A percentile compares a stretch with the other conserved stretches of the same genome.
These are phyloP conservation scores for Trachelus iudaicus DNA, from an alignment of 2,888 invertebrate species.

Conservation along the genomic window DNA sequence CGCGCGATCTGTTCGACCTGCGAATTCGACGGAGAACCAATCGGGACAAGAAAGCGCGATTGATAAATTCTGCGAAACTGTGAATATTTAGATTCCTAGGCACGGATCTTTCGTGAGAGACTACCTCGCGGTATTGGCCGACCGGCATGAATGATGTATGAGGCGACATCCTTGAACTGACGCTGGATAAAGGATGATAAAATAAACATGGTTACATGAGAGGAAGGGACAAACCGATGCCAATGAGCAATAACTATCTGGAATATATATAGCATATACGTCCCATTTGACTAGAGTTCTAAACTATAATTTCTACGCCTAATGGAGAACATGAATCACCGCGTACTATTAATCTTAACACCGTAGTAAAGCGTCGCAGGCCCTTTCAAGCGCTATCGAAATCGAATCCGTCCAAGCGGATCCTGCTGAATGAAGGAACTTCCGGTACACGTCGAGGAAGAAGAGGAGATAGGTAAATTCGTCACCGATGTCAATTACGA, in stretches of 20 bases:
- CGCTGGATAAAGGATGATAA: not conserved
- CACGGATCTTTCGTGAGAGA: slow-evolving; percentile 7
- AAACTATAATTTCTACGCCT: not conserved
- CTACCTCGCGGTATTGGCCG: not conserved
- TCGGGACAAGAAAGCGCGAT: not conserved
- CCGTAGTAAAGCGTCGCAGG: not conserved
- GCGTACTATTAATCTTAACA: not conserved
- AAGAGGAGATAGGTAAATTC: not conserved
- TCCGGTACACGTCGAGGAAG: not conserved
- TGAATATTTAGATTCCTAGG: slow-evolving; percentile 11
- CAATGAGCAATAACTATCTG: not conserved
- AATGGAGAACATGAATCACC: not conserved
- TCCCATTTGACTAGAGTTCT: not conserved
- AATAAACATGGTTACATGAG: not conserved
- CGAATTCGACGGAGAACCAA: not conserved
- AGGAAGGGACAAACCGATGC: not conserved
- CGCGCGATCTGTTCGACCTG: slow-evolving; percentile 20
- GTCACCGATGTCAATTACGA: slow-evolving; percentile 3
- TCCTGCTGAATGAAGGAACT: not conserved
- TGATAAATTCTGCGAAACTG: slow-evolving; percentile 2
- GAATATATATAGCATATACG: not conserved
- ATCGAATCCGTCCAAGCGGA: not conserved
- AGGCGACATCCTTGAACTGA: slow-evolving; percentile 3
- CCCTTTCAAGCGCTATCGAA: not conserved
- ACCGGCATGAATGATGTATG: slow-evolving; percentile 7